A percentile compares a stretch with the other conserved stretches of the same genome.
Evolutionary conservation across 2,113 vertebrate species (phyloP).

Genomic region (Morone chrysops): DNA sequence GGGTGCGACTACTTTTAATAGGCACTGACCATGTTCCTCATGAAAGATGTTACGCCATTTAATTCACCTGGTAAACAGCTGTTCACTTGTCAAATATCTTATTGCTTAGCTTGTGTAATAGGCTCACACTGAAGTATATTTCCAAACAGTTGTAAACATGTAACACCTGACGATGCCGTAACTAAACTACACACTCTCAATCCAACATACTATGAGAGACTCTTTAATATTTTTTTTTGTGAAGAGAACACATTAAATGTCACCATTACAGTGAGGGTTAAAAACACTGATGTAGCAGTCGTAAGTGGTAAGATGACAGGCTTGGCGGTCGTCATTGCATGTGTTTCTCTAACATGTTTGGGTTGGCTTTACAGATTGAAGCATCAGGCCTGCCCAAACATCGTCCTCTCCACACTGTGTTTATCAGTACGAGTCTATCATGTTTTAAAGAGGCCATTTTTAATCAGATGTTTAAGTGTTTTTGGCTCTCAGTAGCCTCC

Average conservation of each 20-base stretch:
- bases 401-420: constrained; percentile 15
- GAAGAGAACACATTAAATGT: constrained; percentile 4
- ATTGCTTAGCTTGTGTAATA: constrained; percentile 47
- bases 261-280: not conserved
- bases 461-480: constrained; percentile 8
- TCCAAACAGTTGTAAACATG: constrained; percentile 43
- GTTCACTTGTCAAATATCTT: constrained; percentile 13
- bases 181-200: constrained; percentile 14
- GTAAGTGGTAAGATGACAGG: constrained; percentile 14
- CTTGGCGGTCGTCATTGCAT: constrained; percentile 17
- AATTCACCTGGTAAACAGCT: not conserved
- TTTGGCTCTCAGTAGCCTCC: constrained; percentile 79
- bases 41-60: not conserved
- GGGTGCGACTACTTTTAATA: constrained; percentile 9
- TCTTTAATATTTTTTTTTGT: not conserved
- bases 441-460: constrained; percentile 29
- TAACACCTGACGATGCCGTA: constrained; percentile 16
- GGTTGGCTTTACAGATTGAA: constrained; percentile 16
- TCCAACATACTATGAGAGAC: constrained; percentile 24
- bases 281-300: constrained; percentile 7
- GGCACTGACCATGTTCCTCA: not conserved
- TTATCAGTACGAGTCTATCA: constrained; percentile 12
- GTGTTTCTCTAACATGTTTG: not conserved
- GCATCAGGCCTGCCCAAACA: constrained; percentile 12
- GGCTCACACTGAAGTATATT: constrained; percentile 11